Conservation (phyloP, 2,888 invertebrate species). For the Dryocosmus kuriphilus region DNA sequence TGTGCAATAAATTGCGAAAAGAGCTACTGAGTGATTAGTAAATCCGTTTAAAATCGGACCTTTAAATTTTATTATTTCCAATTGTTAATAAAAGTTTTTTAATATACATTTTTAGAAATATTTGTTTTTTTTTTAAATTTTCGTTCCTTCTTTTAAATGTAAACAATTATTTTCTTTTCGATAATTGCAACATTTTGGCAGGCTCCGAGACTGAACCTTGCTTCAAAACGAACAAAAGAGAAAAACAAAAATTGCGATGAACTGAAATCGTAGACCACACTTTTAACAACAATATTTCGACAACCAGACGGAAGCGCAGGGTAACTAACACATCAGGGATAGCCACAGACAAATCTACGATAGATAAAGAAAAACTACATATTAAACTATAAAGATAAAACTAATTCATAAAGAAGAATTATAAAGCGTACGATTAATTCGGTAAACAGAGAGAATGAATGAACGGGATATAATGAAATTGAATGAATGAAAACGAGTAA, state of each 20-base stretch:
- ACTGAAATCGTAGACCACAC: slow-evolving; percentile 71
- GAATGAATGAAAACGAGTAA: slow-evolving; percentile 41
- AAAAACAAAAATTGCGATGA: slow-evolving; percentile 53
- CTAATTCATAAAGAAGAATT: slow-evolving; percentile 71
- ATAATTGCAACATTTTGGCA: slow-evolving; percentile 55
- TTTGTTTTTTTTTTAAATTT: background rate
- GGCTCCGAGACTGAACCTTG: slow-evolving; percentile 53
- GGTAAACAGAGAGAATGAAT: slow-evolving; percentile 65
- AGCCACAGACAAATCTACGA: slow-evolving; percentile 78
- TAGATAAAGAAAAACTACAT: slow-evolving; percentile 75
- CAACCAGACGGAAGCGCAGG: slow-evolving; percentile 78
- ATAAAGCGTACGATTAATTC: slow-evolving; percentile 74
- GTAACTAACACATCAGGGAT: slow-evolving; percentile 78
- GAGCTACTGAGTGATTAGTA: slow-evolving; percentile 59
- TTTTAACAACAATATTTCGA: slow-evolving; percentile 76
- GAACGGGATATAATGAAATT: slow-evolving; percentile 50
- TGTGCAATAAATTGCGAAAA: slow-evolving; percentile 56
- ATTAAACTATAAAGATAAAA: slow-evolving; percentile 75
- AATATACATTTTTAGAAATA: background rate
- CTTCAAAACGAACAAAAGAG: slow-evolving; percentile 42
- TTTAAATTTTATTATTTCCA: background rate
- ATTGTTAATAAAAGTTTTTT: background rate
- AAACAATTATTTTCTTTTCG: background rate
- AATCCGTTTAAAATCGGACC: slow-evolving; percentile 28
- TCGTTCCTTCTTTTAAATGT: background rate